Base-by-base conservation (phyloP, 2,113 vertebrate genomes). In the Eretmochelys imbricata region DNA sequence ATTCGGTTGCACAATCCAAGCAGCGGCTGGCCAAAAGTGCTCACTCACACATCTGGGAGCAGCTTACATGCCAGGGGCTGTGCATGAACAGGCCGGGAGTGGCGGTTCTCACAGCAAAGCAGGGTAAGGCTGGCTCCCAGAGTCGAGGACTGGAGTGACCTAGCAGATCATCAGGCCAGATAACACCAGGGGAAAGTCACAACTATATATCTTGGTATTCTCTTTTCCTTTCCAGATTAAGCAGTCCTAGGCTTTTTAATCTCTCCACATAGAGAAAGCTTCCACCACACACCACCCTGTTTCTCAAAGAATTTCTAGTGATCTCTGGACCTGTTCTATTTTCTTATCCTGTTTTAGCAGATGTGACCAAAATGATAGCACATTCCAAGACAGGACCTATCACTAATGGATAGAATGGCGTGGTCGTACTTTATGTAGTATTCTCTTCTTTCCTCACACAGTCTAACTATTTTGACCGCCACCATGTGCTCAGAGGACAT, bases 201-300 rank as follows among this genome's bases (percentile, higher is more conserved):
- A 54, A 54, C 7, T 29, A 31, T 29, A 31, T 31, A 31, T 14
- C 27, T 62, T 9, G 29, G 35, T 65, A n/a, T 27, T 94, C 82
- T 91, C 89, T 5, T 35, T 90, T 62, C 42, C 62, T 79, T 27
- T 78, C 42, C 0, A 0, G 83, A 88, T 89, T 87, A 91, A 97
- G 94, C 94, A 82, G 29, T 3, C 0, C 11, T 89, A 91, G 78
- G 88, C 89, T 97, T 95, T 96, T 89, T 65, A 93, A 69, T 89
- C 87, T 95, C 89, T 87, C 86, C 81, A 83, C 31, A 42, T 5
- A 20, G 10, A 75, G 20, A 76, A 12, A 76, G 11, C 42, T 22
- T 24, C 11, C 19, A 7, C 12, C 42, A 76, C 42, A 76, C 24
- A 76, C 42, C 11, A 48, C 42, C 72, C 22, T 42, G 20, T 24